These are phyloP conservation scores for Coreoperca whiteheadi DNA, from an alignment of 2,113 vertebrate species.

Conservation along the genomic window DNA sequence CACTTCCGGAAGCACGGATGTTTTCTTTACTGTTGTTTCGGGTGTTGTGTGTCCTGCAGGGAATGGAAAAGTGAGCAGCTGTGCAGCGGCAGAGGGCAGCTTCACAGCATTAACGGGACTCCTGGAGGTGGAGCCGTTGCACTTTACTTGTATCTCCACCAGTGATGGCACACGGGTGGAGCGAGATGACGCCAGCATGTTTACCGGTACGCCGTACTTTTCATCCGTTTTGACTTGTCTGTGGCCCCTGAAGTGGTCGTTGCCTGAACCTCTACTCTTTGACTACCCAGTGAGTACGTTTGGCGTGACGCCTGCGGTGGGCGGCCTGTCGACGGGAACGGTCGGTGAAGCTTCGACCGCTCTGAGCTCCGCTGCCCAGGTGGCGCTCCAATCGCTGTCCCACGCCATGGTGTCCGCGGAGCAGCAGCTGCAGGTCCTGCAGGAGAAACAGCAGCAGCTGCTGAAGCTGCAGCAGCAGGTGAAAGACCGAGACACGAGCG, in stretches of 20 bases:
- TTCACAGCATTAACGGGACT: constrained; percentile 98
- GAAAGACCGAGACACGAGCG: constrained; percentile 48
- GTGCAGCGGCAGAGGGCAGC: constrained; percentile 97
- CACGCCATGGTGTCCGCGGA: constrained; percentile 99
- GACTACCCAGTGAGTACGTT: constrained; percentile 95
- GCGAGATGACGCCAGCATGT: constrained; percentile 99
- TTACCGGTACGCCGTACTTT: constrained; percentile 91
- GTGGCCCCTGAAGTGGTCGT: not conserved
- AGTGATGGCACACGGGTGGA: constrained; percentile 99
- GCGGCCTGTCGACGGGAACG: constrained; percentile 92
- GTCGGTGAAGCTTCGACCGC: constrained; percentile 98
- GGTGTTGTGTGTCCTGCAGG: constrained; percentile 81
- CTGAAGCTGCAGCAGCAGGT: constrained; percentile 99
- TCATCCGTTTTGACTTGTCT: not conserved
- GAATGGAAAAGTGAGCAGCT: constrained; percentile 94
- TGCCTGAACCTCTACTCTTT: not conserved
- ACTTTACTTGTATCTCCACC: constrained; percentile 98
- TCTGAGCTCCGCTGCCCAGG: constrained; percentile 98
- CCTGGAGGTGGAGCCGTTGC: constrained; percentile 97
- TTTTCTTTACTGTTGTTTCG: not conserved
- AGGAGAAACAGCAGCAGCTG: constrained; percentile 99
- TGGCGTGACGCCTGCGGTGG: constrained; percentile 94
- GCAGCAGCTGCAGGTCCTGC: constrained; percentile 99
- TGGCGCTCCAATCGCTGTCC: constrained; percentile 98
- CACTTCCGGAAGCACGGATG: not conserved